Percentiles rank a stretch among this genome's conserved stretches.
Evolutionary conservation across 2,888 invertebrate genomes (phyloP).

Genomic region (Cheilosia vulpina): DNA sequence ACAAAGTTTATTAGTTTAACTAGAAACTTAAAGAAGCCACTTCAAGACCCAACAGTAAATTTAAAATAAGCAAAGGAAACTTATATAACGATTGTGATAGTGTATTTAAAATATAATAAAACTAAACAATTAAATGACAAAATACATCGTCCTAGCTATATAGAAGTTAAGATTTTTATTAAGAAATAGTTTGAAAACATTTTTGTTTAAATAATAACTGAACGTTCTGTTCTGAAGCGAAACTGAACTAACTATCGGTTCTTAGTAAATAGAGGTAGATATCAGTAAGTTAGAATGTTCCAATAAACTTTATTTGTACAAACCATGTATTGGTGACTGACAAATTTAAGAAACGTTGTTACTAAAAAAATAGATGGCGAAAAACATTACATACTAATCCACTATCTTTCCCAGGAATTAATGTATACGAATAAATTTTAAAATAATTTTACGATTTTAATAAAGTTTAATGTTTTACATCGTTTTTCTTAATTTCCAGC

Average conservation of each 20-base stretch:
- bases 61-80: slow-evolving; percentile 46
- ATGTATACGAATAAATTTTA: slow-evolving; percentile 59
- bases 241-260: not conserved
- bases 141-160: slow-evolving; percentile 57
- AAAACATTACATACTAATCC: slow-evolving; percentile 10
- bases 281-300: slow-evolving; percentile 1
- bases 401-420: slow-evolving; percentile 34
- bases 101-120: slow-evolving; percentile 63
- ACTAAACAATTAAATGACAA: slow-evolving; percentile 47
- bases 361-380: slow-evolving; percentile 12
- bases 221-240: slow-evolving; percentile 9
- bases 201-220: not conserved
- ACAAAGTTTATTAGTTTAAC: slow-evolving; percentile 9
- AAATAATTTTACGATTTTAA: slow-evolving; percentile 48
- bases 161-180: slow-evolving; percentile 30
- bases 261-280: slow-evolving; percentile 11
- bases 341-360: slow-evolving; percentile 15
- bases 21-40: not conserved
- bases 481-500: not conserved
- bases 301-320: not conserved
- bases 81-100: slow-evolving; percentile 68
- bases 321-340: slow-evolving; percentile 6
- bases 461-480: slow-evolving; percentile 39
- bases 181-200: slow-evolving; percentile 13
- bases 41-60: slow-evolving; percentile 17